Evolutionary conservation across 2,113 vertebrate species (phyloP).

Genomic region (Laticauda colubrina): DNA sequence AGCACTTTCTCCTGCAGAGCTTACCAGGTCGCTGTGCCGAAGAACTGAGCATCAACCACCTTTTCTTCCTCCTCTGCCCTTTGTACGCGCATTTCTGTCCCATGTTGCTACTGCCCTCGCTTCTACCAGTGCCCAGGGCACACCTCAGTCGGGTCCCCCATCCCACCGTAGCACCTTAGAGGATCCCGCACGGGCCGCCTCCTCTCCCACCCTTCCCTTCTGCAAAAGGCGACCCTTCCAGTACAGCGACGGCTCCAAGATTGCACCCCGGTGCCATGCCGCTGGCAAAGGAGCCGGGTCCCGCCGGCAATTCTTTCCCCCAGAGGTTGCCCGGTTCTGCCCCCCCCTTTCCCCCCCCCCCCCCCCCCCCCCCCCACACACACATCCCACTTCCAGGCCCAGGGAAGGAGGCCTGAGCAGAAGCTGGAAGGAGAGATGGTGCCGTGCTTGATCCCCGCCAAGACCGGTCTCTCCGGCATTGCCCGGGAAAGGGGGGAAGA

Average conservation of each 20-base stretch:
- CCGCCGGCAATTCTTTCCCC: not conserved
- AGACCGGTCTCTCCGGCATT: conserved; percentile 37
- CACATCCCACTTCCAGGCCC: conserved; percentile 7
- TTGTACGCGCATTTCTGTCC: conserved; percentile 12
- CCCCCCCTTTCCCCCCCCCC: not conserved
- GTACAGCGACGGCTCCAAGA: conserved; percentile 51
- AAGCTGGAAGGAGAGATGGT: not conserved
- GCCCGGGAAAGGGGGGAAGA: conserved; percentile 32
- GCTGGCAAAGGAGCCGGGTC: not conserved
- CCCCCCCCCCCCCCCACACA: not conserved
- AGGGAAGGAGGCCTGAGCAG: not conserved
- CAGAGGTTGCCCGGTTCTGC: not conserved
- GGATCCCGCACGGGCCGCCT: not conserved
- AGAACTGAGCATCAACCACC: not conserved
- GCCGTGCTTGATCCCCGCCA: conserved; percentile 58
- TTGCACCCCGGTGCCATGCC: conserved; percentile 44
- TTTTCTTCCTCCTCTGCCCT: not conserved
- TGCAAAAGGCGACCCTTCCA: conserved; percentile 32
- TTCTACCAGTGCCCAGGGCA: not conserved
- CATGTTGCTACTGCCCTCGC: not conserved
- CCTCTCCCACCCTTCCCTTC: not conserved
- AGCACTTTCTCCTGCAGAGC: not conserved
- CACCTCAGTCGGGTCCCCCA: conserved; percentile 43
- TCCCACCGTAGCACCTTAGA: conserved; percentile 1
- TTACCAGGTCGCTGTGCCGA: not conserved